Evolutionary conservation across 2,888 invertebrate genomes (phyloP), one percentile per base, ranked within the genome.

Genomic region (Trichogramma dendrolimi): DNA sequence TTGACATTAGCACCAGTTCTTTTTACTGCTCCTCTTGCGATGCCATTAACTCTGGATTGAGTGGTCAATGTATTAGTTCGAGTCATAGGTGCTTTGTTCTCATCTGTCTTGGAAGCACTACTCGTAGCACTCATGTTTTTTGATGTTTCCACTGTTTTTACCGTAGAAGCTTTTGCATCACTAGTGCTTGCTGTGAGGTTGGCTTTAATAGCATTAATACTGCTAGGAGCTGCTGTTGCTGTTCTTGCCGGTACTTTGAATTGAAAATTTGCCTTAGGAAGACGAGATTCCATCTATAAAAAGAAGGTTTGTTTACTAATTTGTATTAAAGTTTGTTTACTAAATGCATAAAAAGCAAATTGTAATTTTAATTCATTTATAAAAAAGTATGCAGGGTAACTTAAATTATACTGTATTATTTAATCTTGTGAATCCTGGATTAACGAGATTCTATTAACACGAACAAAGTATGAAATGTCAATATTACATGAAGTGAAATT

Each of bases 261-360:
- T 38, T 66, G 63, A 56, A 66, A 67, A 64, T 60, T 63, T 60
- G 73, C 71, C 55, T 81, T 82, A n/a, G 81, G 82, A 62, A 82
- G 72, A 41, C 80, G 80, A 5, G 83, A 83, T 68, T 83, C 82
- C 83, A 83, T 83, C 76, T 73, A 56, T 5, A 58, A 69, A 65
- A 58, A 4, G 54, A 10, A 42, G 58, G 27, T 27, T 27, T 27
- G 27, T 27, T 27, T 27, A 27, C 27, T 27, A 27, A 1, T 27
- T 2, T 27, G 27, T 3, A 27, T 27, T 2, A 27, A 3, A 27
- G 27, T 27, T 27, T 27, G 27, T 27, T 27, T 27, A 27, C 27
- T 27, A 27, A 27, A 27, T 27, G 27, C 27, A 27, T 3, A 27
- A 27, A 27, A 27, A 27, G 3, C 2, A 27, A 27, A 27, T 27